These are phyloP conservation scores for Aphodius granarius DNA, from an alignment of 2,888 invertebrate species.

Conservation along the genomic window DNA sequence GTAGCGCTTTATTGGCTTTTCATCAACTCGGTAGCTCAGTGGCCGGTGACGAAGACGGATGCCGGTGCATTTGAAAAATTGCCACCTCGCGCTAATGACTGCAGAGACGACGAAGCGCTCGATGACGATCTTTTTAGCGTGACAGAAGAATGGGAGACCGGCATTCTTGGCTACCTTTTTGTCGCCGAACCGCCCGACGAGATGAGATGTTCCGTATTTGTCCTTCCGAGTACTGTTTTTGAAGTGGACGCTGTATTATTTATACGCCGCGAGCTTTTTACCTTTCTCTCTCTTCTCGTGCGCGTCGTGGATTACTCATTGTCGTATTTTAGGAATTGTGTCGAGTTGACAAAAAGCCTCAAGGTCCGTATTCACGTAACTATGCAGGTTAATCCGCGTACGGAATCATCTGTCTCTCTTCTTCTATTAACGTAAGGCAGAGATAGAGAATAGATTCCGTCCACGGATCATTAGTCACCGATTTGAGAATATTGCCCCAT, in stretches of 20 bases:
- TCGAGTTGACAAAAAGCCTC: not conserved
- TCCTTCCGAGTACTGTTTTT: not conserved
- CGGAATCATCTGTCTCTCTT: no score
- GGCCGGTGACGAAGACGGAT: not conserved
- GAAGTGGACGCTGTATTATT: not conserved
- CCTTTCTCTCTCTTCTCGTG: not conserved
- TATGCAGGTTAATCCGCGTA: no score
- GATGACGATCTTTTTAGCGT: not conserved
- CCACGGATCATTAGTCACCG: no score
- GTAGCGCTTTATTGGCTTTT: not conserved
- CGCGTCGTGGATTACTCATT: not conserved
- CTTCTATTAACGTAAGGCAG: no score
- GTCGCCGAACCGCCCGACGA: not conserved
- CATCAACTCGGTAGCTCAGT: not conserved
- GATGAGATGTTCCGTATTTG: not conserved
- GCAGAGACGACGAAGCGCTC: not conserved
- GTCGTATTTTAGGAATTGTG: not conserved
- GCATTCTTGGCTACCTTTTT: not conserved
- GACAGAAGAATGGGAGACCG: not conserved
- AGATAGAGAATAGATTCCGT: no score
- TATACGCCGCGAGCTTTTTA: not conserved
- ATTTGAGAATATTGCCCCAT: no score
- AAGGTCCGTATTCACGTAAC: no score
- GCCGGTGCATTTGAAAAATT: not conserved
- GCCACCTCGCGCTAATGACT: not conserved